Percentiles rank a stretch among this genome's conserved stretches.
Evolutionary conservation across 2,113 vertebrate species (phyloP).

Genomic region (Spermophilus dauricus): DNA sequence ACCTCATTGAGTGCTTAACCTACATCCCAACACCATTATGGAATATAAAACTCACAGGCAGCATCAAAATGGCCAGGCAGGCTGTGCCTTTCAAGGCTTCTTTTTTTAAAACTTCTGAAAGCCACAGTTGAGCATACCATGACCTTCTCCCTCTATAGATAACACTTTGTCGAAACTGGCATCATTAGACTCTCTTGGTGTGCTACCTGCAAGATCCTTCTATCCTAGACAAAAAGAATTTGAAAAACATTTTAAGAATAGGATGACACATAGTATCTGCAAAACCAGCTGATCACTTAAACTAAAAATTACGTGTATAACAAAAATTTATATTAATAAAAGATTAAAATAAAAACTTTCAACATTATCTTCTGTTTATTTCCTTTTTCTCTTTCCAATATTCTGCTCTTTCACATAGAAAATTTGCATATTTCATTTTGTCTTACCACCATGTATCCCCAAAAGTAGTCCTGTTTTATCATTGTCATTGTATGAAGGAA

Average conservation of each 20-base stretch:
- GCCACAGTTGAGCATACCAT: conserved; percentile 74
- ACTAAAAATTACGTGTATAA: background rate
- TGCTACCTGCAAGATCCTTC: conserved; percentile 68
- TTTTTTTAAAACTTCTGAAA: conserved; percentile 70
- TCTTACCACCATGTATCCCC: background rate
- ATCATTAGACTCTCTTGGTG: conserved; percentile 61
- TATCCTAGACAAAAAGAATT: conserved; percentile 81
- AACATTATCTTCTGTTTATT: background rate
- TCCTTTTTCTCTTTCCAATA: background rate
- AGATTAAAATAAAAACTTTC: conserved; percentile 15
- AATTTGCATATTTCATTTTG: background rate
- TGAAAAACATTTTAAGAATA: conserved; percentile 70
- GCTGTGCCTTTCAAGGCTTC: conserved; percentile 67
- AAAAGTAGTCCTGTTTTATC: background rate
- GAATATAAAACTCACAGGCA: conserved; percentile 92
- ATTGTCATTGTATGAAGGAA: background rate
- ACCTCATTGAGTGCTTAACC: conserved; percentile 89
- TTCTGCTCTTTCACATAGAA: conserved; percentile 1
- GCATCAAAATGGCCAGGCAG: conserved; percentile 88
- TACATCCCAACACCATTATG: conserved; percentile 91
- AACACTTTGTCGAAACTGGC: conserved; percentile 73
- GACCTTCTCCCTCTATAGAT: conserved; percentile 57
- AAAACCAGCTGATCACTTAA: conserved; percentile 65
- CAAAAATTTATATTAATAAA: background rate
- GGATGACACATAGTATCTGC: conserved; percentile 56